Percentiles rank a stretch among this genome's conserved stretches.
These are phyloP conservation scores for Notiomystis cincta DNA, from an alignment of 2,113 vertebrate genomes.

Conservation along the genomic window DNA sequence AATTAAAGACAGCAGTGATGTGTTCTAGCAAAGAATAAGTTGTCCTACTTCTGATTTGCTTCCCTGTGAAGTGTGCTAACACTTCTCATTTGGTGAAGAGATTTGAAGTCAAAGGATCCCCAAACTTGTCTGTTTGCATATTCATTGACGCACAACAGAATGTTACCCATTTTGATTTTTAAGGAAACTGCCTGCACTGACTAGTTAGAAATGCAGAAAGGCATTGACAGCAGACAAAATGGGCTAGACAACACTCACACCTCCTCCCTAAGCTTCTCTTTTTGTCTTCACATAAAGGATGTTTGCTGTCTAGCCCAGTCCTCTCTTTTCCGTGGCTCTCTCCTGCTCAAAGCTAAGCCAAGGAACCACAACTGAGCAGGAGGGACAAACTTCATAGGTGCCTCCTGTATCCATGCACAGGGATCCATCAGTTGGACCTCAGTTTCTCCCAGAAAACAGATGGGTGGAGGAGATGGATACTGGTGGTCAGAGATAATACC, in stretches of 20 bases:
- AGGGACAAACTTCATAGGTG: not conserved
- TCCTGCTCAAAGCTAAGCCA: not conserved
- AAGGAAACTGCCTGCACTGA: not conserved
- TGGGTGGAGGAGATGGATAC: not conserved
- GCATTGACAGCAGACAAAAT: not conserved
- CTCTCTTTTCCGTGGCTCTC: not conserved
- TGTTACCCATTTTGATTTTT: not conserved
- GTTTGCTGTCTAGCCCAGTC: not conserved
- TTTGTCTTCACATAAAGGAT: not conserved
- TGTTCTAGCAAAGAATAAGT: not conserved
- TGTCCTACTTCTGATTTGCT: not conserved
- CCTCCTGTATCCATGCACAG: not conserved
- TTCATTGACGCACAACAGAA: not conserved
- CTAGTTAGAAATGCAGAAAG: not conserved
- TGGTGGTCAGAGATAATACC: not conserved
- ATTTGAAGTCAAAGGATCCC: not conserved
- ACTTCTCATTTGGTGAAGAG: not conserved
- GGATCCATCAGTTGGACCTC: accelerated
- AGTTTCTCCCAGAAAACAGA: not conserved
- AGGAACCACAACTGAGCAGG: not conserved
- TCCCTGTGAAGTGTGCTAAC: not conserved
- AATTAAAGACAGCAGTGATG: not conserved
- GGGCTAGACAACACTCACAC: not conserved
- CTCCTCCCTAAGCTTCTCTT: not conserved
- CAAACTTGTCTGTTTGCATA: not conserved